Percentiles rank a stretch among this genome's conserved stretches.
Conservation (phyloP, 2,888 invertebrate genomes). For the Biston betularia region DNA sequence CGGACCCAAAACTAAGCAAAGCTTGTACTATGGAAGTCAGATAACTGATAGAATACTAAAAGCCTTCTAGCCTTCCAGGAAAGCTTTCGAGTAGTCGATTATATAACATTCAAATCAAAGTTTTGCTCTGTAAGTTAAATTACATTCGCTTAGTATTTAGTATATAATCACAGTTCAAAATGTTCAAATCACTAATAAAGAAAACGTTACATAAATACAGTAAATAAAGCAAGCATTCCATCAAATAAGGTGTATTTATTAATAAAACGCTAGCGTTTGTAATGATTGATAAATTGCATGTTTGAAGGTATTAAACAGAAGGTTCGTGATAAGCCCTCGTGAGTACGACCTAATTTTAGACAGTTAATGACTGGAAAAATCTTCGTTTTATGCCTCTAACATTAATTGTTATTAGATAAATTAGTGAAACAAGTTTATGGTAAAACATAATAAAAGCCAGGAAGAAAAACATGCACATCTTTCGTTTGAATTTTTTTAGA, state of each 20-base stretch:
- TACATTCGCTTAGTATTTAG: too few relatives aligned
- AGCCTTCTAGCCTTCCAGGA: too few relatives aligned
- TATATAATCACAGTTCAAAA: too few relatives aligned
- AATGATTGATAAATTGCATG: constrained; percentile 80
- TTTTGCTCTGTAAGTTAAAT: too few relatives aligned
- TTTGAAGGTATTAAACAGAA: constrained; percentile 65
- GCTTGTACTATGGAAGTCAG: too few relatives aligned
- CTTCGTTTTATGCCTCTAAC: constrained; percentile 60
- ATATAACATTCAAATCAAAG: too few relatives aligned
- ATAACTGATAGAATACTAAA: too few relatives aligned
- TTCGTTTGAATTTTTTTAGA: too few relatives aligned
- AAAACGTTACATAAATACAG: constrained; percentile 9
- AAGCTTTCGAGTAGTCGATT: too few relatives aligned
- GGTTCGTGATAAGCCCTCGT: constrained; percentile 65
- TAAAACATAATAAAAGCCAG: not conserved
- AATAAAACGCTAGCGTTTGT: constrained; percentile 35
- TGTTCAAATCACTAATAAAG: not conserved
- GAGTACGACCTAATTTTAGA: constrained; percentile 72
- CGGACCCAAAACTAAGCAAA: too few relatives aligned
- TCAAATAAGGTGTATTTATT: constrained; percentile 24
- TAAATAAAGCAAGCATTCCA: constrained; percentile 8
- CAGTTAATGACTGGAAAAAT: constrained; percentile 67
- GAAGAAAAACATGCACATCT: too few relatives aligned
- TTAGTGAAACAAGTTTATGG: constrained; percentile 13
- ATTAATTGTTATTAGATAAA: constrained; percentile 50